Evolutionary conservation across 2,888 invertebrate genomes (phyloP).

Genomic region (Rosalia funebris): DNA sequence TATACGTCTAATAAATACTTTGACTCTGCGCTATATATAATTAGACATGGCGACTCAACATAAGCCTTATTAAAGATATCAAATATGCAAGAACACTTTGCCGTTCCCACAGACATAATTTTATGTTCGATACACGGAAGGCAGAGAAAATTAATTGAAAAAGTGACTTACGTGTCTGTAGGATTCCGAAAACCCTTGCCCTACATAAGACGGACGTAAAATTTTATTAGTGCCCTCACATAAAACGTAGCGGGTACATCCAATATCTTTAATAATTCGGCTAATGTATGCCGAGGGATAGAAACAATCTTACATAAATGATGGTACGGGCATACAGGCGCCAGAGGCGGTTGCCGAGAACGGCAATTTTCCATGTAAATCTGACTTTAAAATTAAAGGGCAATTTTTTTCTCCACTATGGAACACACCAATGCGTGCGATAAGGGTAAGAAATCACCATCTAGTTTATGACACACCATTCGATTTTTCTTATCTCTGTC

Average conservation of each 20-base stretch:
- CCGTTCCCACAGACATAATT: conserved; percentile 14
- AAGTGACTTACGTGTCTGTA: not conserved
- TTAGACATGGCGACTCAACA: conserved; percentile 2
- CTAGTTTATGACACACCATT: too few species aligned
- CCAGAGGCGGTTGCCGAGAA: conserved; percentile 10
- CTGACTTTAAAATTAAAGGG: not conserved
- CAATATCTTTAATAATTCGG: conserved; percentile 2
- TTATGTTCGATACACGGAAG: conserved; percentile 9
- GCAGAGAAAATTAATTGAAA: conserved; percentile 9
- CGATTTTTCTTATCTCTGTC: too few species aligned
- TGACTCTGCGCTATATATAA: not conserved
- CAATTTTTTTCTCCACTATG: too few species aligned
- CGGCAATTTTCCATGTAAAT: conserved; percentile 17
- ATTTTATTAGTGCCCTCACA: conserved; percentile 2
- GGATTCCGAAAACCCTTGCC: conserved; percentile 1
- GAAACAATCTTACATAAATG: conserved; percentile 7
- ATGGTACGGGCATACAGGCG: conserved; percentile 11
- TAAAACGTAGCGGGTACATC: not conserved
- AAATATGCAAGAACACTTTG: conserved; percentile 20
- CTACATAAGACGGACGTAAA: conserved; percentile 1
- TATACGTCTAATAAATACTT: conserved; percentile 17
- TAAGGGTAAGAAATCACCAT: too few species aligned
- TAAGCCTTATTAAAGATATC: conserved; percentile 10
- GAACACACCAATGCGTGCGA: too few species aligned
- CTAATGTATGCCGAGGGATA: conserved; percentile 1